Conservation (phyloP, 2,888 invertebrate genomes). For the Ormyrus labotus region DNA sequence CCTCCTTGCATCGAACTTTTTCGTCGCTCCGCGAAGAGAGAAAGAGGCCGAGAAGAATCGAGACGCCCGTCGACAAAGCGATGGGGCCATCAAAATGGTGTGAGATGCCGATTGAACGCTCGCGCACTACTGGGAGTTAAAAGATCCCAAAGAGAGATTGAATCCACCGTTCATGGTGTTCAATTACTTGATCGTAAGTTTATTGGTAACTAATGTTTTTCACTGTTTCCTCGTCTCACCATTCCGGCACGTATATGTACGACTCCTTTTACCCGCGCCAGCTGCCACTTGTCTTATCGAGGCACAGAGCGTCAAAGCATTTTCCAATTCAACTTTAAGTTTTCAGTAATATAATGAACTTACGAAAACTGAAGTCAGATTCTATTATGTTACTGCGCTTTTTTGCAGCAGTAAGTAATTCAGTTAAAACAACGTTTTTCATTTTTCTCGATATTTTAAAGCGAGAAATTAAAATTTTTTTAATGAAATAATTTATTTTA, state of each 20-base stretch:
- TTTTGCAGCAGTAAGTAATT: too few relatives aligned
- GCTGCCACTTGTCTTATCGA: not conserved
- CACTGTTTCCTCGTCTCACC: conserved; percentile 28
- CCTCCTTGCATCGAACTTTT: not conserved
- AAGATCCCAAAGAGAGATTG: conserved; percentile 56
- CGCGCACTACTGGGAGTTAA: not conserved
- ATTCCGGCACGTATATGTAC: not conserved
- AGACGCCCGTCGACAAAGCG: not conserved
- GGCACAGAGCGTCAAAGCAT: conserved; percentile 16
- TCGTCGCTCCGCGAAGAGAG: not conserved
- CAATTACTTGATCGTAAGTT: conserved; percentile 62
- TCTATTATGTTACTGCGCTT: too few relatives aligned
- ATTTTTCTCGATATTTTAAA: too few relatives aligned
- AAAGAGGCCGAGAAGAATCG: not conserved
- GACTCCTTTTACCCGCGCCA: not conserved
- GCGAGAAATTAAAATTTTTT: too few relatives aligned
- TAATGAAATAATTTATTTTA: too few relatives aligned
- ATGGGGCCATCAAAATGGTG: conserved; percentile 21
- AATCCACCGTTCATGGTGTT: conserved; percentile 58
- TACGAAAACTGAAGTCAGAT: too few relatives aligned
- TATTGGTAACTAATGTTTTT: conserved; percentile 60
- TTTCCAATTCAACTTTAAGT: conserved; percentile 13
- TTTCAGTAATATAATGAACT: not conserved
- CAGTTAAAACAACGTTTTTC: too few relatives aligned
- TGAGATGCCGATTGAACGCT: conserved; percentile 36